A percentile compares a stretch with the other conserved stretches of the same genome.
Evolutionary conservation across 1,140 invertebrate genomes (phyloP).

Genomic region (Myzus persicae): DNA sequence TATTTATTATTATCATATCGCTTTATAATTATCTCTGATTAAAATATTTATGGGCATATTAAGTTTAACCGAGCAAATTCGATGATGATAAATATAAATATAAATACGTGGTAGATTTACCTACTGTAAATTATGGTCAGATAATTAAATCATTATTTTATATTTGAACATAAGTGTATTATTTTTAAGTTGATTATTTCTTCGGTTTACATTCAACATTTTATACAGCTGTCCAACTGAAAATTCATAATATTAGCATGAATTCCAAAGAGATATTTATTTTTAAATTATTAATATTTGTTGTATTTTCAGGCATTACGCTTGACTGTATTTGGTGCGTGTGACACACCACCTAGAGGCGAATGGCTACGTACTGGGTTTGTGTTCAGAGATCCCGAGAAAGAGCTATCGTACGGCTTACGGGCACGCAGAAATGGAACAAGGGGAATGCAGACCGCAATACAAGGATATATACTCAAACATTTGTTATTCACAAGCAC

Average conservation of each 20-base stretch:
- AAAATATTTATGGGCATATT: neutral
- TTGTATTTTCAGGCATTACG: conserved; percentile 67
- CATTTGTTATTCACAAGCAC: conserved; percentile 70
- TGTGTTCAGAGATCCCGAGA: conserved; percentile 69
- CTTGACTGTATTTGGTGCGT: conserved; percentile 69
- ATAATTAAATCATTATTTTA: neutral
- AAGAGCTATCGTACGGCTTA: conserved; percentile 70
- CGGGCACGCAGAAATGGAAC: conserved; percentile 72
- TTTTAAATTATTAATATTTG: neutral
- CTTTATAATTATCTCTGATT: neutral
- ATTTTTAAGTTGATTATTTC: neutral
- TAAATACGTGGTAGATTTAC: neutral
- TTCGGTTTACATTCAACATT: neutral
- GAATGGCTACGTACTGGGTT: conserved; percentile 74
- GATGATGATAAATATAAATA: neutral
- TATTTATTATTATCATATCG: neutral
- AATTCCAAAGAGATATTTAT: neutral
- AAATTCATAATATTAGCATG: neutral
- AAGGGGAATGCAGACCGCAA: conserved; percentile 71
- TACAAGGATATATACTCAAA: conserved; percentile 75
- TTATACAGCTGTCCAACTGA: neutral
- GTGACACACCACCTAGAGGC: conserved; percentile 69
- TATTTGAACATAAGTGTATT: neutral
- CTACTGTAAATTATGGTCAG: neutral
- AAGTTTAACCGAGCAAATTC: neutral